A percentile compares a stretch with the other conserved stretches of the same genome.
phyloP scores from a whole-genome alignment of 2,888 invertebrate species.

The Andrena marginata region DNA sequence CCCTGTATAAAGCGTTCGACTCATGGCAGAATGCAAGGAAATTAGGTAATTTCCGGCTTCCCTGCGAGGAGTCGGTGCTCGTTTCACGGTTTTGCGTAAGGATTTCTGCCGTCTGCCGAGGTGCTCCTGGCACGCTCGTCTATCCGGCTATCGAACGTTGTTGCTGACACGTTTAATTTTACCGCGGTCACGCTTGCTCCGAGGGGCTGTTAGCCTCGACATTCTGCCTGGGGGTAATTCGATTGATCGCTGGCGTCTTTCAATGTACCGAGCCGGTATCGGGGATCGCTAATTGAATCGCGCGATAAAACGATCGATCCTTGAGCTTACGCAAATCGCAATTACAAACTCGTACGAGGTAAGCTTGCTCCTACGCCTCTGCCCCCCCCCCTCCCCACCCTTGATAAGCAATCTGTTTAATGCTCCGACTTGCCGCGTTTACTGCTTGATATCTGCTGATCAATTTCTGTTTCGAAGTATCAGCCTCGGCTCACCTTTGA shows the following conservation, averaged over 20 bases:
- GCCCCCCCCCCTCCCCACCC: too few species aligned
- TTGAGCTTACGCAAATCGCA: not conserved
- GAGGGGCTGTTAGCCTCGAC: conserved; percentile 1
- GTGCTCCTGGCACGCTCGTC: conserved; percentile 62
- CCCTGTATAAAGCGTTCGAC: conserved; percentile 48
- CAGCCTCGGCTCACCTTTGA: conserved; percentile 33
- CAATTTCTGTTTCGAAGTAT: conserved; percentile 29
- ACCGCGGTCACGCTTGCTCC: conserved; percentile 1
- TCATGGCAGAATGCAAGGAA: conserved; percentile 76
- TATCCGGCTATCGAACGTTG: conserved; percentile 16
- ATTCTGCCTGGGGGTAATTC: not conserved
- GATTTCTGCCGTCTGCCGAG: conserved; percentile 49
- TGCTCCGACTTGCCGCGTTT: not conserved
- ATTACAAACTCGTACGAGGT: not conserved
- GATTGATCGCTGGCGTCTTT: not conserved
- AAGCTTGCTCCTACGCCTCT: not conserved
- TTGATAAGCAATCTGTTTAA: conserved; percentile 16
- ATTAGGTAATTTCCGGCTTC: conserved; percentile 81
- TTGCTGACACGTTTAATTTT: conserved; percentile 50
- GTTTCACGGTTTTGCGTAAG: conserved; percentile 58
- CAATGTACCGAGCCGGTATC: not conserved
- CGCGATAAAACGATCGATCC: not conserved
- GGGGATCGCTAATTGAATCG: not conserved
- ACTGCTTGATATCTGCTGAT: conserved; percentile 6
- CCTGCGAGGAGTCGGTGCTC: conserved; percentile 38